Evolutionary conservation across 2,797 vertebrate species (phyloP).

Genomic region (Sebastes diaconus): DNA sequence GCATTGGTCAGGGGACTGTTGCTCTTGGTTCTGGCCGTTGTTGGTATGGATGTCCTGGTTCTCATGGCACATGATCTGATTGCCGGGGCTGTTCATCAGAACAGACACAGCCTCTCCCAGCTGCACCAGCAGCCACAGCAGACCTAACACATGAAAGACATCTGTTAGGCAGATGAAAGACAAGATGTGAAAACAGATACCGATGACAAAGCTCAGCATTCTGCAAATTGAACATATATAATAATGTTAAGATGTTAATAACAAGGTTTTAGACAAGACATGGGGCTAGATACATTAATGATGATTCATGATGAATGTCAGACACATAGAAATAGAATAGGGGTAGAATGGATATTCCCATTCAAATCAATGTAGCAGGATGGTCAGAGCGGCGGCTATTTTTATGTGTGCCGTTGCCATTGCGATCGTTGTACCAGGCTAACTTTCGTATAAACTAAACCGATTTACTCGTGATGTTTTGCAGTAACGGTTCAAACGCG

Average conservation of each 20-base stretch:
- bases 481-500: fast-evolving
- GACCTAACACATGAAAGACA: constrained; percentile 70
- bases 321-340: too few relatives aligned
- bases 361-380: too few relatives aligned
- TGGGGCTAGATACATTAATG: neutral
- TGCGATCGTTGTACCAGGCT: too few relatives aligned
- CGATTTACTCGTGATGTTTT: too few relatives aligned
- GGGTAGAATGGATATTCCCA: too few relatives aligned
- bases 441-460: too few relatives aligned
- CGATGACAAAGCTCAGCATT: neutral
- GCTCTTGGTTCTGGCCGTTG: constrained; percentile 70
- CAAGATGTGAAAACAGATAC: constrained; percentile 1
- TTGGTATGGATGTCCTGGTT: constrained; percentile 55
- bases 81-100: constrained; percentile 83
- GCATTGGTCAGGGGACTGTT: constrained; percentile 77
- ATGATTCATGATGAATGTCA: neutral
- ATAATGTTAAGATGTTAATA: neutral
- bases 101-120: constrained; percentile 84
- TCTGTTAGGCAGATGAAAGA: constrained; percentile 2
- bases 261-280: neutral
- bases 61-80: constrained; percentile 45
- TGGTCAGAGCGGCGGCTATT: too few relatives aligned
- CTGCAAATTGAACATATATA: neutral
- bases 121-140: constrained; percentile 88
- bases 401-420: too few relatives aligned